Evolutionary conservation across 2,797 vertebrate genomes (phyloP), one percentile per base, ranked within the genome.

Genomic region (Apodemus agrarius): DNA sequence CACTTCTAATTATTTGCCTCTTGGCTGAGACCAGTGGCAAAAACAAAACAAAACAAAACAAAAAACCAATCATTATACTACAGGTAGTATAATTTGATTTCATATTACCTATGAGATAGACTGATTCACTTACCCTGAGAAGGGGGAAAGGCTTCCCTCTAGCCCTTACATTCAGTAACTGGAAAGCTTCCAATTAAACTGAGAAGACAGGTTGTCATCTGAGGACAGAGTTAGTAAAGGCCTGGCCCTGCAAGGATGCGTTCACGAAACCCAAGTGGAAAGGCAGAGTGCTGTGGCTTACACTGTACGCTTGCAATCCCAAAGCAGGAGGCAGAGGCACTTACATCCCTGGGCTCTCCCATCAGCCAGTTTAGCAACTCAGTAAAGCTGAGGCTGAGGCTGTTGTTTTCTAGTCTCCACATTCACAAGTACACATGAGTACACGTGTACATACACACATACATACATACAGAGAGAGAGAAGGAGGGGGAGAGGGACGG

Each of bases 121-220:
- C 49, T 81, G 79, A 76, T 74, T 80, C 63, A 54, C 75, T 94
- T 75, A 83, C 37, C 7, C n/a, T 57, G 8, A 57, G 16, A 26
- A 34, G 40, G 82, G 49, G 61, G 69, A 93, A 85, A 43, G 1
- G 21, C 49, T 93, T 89, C 85, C n/a, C 49, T 78, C 16, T 61
- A 26, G 21, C 21, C 89, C 49, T 76, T 93, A 29, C 1, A 21
- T 65, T 93, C 26, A 76, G 21, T 11, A 21, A 61, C 57, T 54
- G 52, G 79, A 75, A 10, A n/a, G 76, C 89, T 78, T 31, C 34
- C 69, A 86, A 86, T 46, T 76, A 90, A 83, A 76, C 75, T 46
- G 40, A 69, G 17, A 89, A 80, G 81, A 89, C 74, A 85, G 24
- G 43, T 90, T 74, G 54, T 57, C 49, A 69, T 52, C 24, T 19